A percentile compares a stretch with the other conserved stretches of the same genome.
Conservation (phyloP, 53 echinoderm and acorn worm species). For the Luidia sarsii region DNA sequence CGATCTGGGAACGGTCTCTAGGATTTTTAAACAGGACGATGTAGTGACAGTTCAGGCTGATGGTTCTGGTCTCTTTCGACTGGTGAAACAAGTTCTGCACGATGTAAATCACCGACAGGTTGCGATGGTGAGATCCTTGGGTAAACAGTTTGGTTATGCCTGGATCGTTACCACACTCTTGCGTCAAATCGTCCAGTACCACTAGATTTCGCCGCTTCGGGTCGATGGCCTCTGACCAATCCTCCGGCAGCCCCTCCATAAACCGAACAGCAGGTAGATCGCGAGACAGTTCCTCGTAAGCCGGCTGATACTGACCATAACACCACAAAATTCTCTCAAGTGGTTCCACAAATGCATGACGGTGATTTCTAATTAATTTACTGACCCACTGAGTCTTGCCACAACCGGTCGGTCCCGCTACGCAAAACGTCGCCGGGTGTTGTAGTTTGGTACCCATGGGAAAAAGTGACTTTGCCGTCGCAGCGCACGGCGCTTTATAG, state of each 20-base stretch:
- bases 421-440: conserved; percentile 37
- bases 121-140: conserved; percentile 73
- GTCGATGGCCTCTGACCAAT: conserved; percentile 50
- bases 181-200: conserved; percentile 74
- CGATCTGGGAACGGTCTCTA: conserved; percentile 65
- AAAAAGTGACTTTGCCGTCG: too few species aligned
- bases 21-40: conserved; percentile 71
- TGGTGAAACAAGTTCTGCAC: conserved; percentile 48
- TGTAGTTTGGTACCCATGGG: conserved; percentile 23
- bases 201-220: conserved; percentile 55
- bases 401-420: conserved; percentile 54
- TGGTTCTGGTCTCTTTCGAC: conserved; percentile 32
- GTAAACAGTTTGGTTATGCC: conserved; percentile 69
- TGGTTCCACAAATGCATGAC: conserved; percentile 44
- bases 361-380: conserved; percentile 47
- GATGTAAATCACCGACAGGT: conserved; percentile 63
- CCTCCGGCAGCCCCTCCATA: conserved; percentile 56
- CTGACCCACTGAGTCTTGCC: conserved; percentile 54
- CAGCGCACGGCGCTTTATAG: not conserved
- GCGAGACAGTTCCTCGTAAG: conserved; percentile 35
- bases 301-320: conserved; percentile 54
- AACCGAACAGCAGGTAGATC: conserved; percentile 51
- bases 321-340: conserved; percentile 58
- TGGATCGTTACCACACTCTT: not conserved
- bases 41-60: too few species aligned